Conservation (phyloP, 2,888 invertebrate species). For the Endotricha flammealis region DNA sequence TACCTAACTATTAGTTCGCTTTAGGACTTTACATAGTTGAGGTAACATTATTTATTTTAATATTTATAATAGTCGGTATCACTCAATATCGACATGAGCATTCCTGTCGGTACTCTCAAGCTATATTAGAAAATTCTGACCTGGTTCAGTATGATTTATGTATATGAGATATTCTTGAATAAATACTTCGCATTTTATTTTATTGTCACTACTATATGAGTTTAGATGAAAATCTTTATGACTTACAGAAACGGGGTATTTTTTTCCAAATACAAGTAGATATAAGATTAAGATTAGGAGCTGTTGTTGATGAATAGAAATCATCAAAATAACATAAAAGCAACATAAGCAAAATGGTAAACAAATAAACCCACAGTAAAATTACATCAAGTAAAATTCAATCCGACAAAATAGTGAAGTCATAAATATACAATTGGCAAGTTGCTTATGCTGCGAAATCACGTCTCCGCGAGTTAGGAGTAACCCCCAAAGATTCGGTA, state of each 20-base stretch:
- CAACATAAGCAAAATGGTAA: too few species aligned
- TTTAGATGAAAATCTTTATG: not conserved
- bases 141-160: conserved; percentile 14
- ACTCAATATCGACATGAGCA: conserved; percentile 18
- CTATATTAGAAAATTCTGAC: conserved; percentile 22
- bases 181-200: conserved; percentile 15
- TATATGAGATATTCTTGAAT: conserved; percentile 16
- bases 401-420: conserved; percentile 57
- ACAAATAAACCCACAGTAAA: conserved; percentile 28
- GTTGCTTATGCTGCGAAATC: conserved; percentile 62
- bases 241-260: too few species aligned
- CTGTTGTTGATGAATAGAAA: too few species aligned
- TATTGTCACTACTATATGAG: conserved; percentile 7
- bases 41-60: conserved; percentile 4
- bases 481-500: conserved; percentile 55
- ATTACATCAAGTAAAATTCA: conserved; percentile 38
- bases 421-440: conserved; percentile 76
- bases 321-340: too few species aligned
- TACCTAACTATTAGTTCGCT: too few species aligned
- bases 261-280: too few species aligned
- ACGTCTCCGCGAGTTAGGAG: conserved; percentile 50
- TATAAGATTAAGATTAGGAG: too few species aligned
- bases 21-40: too few species aligned
- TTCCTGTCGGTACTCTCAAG: conserved; percentile 18
- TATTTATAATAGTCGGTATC: conserved; percentile 3